A percentile compares a stretch with the other conserved stretches of the same genome.
Evolutionary conservation across 35 echinoderm and acorn worm genomes (phyloP).

Genomic region (Ptychodera flava): DNA sequence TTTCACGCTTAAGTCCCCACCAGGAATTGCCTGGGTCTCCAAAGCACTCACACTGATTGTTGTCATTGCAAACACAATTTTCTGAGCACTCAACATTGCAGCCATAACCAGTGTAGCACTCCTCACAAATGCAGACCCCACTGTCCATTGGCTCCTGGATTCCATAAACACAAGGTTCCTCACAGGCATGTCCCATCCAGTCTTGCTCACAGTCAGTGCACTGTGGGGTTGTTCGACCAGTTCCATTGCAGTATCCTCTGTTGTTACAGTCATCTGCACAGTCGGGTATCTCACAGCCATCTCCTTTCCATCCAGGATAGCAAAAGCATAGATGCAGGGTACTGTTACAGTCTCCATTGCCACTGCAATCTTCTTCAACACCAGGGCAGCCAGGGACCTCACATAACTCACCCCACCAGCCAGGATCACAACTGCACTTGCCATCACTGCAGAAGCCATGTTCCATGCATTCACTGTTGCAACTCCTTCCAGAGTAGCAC

Average conservation of each 20-base stretch:
- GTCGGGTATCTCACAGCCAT: slow-evolving; percentile 31
- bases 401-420: slow-evolving; percentile 49
- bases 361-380: background rate
- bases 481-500: slow-evolving; percentile 50
- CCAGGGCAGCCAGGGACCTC: slow-evolving; percentile 7
- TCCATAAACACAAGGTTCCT: slow-evolving; percentile 7
- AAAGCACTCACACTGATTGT: slow-evolving; percentile 53
- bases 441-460: background rate
- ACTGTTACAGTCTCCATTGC: slow-evolving; percentile 18
- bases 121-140: slow-evolving; percentile 59
- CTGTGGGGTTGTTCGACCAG: background rate
- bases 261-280: slow-evolving; percentile 11
- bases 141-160: slow-evolving; percentile 18
- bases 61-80: slow-evolving; percentile 46
- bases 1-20: slow-evolving; percentile 56
- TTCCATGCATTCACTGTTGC: slow-evolving; percentile 24
- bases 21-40: slow-evolving; percentile 44
- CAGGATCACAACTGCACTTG: slow-evolving; percentile 19
- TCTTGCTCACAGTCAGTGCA: slow-evolving; percentile 36
- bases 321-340: slow-evolving; percentile 31
- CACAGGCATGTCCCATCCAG: slow-evolving; percentile 40
- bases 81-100: slow-evolving; percentile 77
- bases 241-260: slow-evolving; percentile 15
- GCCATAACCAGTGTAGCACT: slow-evolving; percentile 67
- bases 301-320: slow-evolving; percentile 16